Conservation (phyloP, 2,797 vertebrate species). For the Botia almorhae region DNA sequence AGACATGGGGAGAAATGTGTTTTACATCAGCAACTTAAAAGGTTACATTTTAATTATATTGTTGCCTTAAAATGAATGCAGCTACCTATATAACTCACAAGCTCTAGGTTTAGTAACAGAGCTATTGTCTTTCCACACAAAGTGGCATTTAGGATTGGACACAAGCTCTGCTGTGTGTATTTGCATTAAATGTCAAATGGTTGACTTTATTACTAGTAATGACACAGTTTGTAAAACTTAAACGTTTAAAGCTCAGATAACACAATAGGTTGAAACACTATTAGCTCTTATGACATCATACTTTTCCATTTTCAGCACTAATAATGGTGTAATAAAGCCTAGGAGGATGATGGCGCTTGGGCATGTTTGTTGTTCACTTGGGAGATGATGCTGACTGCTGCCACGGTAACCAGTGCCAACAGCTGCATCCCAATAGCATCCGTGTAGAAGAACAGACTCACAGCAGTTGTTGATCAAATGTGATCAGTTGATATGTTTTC, state of each 20-base stretch:
- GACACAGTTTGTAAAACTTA: not conserved
- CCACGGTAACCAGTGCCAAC: conserved; percentile 40
- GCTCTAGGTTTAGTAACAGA: not conserved
- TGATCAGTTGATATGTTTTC: conserved; percentile 19
- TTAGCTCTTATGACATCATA: conserved; percentile 43
- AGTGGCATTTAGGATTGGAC: not conserved
- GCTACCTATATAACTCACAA: not conserved
- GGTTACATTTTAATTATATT: not conserved
- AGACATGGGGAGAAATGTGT: too few relatives aligned
- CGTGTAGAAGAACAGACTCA: conserved; percentile 5
- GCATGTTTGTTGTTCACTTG: conserved; percentile 29
- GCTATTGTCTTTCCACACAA: not conserved
- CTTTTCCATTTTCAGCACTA: conserved; percentile 49
- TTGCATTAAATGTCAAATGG: not conserved
- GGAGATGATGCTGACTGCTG: conserved; percentile 50
- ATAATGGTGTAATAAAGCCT: conserved; percentile 45
- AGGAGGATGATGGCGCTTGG: conserved; percentile 26
- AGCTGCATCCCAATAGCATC: conserved; percentile 31
- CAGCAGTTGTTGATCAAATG: conserved; percentile 3
- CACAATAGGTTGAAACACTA: conserved; percentile 1
- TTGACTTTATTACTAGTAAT: not conserved
- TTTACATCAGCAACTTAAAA: too few relatives aligned
- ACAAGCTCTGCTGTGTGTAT: not conserved
- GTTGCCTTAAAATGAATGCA: not conserved
- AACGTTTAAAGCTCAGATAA: conserved; percentile 14